Conservation (phyloP, 2,797 vertebrate species). For the Spondyliosoma cantharus region DNA sequence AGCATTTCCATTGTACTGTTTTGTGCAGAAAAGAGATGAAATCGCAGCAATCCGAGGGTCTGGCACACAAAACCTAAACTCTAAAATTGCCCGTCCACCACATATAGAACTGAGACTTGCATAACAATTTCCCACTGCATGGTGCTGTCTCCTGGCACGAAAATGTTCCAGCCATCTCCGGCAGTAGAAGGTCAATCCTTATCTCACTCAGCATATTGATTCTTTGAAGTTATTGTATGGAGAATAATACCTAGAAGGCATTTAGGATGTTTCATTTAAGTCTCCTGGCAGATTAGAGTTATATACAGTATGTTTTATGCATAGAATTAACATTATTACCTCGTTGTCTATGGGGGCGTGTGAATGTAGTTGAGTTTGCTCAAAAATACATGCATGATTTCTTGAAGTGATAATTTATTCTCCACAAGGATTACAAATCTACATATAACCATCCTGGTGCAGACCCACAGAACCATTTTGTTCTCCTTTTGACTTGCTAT, state of each 20-base stretch:
- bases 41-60: conserved; percentile 50
- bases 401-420: conserved; percentile 52
- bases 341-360: background rate
- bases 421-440: conserved; percentile 10
- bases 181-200: conserved; percentile 51
- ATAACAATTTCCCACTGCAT: conserved; percentile 3
- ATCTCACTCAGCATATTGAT: conserved; percentile 59
- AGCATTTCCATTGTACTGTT: conserved; percentile 57
- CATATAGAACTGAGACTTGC: background rate
- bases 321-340: conserved; percentile 18
- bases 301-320: conserved; percentile 4
- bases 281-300: conserved; percentile 15
- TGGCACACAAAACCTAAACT: conserved; percentile 38
- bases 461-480: conserved; percentile 24
- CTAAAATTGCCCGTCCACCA: conserved; percentile 15
- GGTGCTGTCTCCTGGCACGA: conserved; percentile 21
- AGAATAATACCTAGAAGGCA: conserved; percentile 41
- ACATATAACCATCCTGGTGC: background rate
- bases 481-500: conserved; percentile 46
- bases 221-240: conserved; percentile 34
- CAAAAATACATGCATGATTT: conserved; percentile 26
- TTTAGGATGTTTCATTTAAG: conserved; percentile 32
- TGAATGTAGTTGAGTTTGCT: conserved; percentile 13
- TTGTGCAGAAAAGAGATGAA: conserved; percentile 52
- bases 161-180: conserved; percentile 38